Base-by-base conservation (phyloP, 1,140 invertebrate genomes). In the Homalodisca vitripennis region DNA sequence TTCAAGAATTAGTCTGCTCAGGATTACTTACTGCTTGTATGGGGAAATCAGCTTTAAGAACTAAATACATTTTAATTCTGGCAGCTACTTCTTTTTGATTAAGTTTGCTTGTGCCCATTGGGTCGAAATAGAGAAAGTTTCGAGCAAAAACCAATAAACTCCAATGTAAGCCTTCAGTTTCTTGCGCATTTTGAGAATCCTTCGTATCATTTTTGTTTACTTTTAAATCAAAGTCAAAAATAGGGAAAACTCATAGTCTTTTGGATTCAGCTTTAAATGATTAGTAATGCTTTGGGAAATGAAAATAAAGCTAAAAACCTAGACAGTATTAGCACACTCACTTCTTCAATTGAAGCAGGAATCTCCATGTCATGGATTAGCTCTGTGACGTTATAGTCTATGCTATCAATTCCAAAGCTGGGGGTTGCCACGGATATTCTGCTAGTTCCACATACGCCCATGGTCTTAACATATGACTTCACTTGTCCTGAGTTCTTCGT, bases 401-500 rank as follows among this genome's bases (percentile, higher is more conserved):
- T 26, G 30, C 24, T 53, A n/a, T 68, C 67, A 46, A 60, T n/a
- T 6, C 34, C 55, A 66, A 26, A 31, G 17, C 30, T 55, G n/a
- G 32, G 62, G 0, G 30, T 34, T n/a, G 53, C 34, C 51, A 68
- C 62, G 46, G 66, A 67, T 20, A 48, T 47, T 34, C 32, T 47
- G 6, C 57, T 27, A 6, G 27, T 30, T 46, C 47, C 55, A 1
- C 51, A 51, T 1, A 34, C 27, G 6, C 69, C 69, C 0, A 41
- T 30, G 27, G 17, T 80, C 78, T 80, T 82, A 22, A 78, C 76
- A 75, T 82, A 85, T 74, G 81, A 82, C 73, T 83, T 85, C 20
- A 89, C 85, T 80, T 90, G 87, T 66, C 82, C 77, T 71, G 81
- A 78, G 46, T 82, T 85, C 77, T 87, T 86, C 3, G 85, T 84